These are phyloP conservation scores for Psittacula derbiana DNA, from an alignment of 2,797 vertebrate genomes.

Conservation along the genomic window DNA sequence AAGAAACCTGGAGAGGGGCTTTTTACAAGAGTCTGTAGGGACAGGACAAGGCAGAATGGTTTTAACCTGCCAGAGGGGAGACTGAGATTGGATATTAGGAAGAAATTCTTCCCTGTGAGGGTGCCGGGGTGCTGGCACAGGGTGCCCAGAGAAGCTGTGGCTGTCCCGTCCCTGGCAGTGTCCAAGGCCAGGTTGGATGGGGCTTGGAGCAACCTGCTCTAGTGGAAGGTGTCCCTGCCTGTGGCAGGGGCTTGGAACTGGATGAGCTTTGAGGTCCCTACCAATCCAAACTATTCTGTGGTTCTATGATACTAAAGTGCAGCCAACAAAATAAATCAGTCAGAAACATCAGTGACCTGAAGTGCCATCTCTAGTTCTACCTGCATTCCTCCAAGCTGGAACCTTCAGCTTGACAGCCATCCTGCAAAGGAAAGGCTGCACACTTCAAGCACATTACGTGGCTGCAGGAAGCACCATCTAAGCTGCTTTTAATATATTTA, in stretches of 20 bases:
- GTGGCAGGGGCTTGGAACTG: not conserved
- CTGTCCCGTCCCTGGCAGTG: not conserved
- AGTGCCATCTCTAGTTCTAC: not conserved
- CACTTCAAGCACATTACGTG: rapidly evolving
- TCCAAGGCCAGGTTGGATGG: not conserved
- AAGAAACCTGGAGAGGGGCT: too few species aligned
- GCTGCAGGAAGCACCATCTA: not conserved
- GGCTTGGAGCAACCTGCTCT: not conserved
- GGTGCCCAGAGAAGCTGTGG: not conserved
- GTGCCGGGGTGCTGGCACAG: too few species aligned
- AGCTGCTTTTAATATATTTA: not conserved
- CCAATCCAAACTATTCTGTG: not conserved
- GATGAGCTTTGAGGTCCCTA: not conserved
- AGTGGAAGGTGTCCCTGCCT: not conserved
- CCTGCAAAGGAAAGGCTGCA: not conserved
- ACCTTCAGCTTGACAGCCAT: not conserved
- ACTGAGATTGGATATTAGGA: too few species aligned
- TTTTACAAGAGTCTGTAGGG: too few species aligned
- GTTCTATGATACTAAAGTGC: not conserved
- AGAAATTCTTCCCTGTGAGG: too few species aligned
- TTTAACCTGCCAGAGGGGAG: too few species aligned
- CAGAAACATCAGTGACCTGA: not conserved
- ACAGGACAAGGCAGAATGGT: too few species aligned
- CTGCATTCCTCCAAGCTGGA: not conserved
- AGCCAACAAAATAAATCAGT: not conserved